Evolutionary conservation across 2,888 invertebrate genomes (phyloP), one percentile per base, ranked within the genome.

Genomic region (Polydrusus tereticollis): DNA sequence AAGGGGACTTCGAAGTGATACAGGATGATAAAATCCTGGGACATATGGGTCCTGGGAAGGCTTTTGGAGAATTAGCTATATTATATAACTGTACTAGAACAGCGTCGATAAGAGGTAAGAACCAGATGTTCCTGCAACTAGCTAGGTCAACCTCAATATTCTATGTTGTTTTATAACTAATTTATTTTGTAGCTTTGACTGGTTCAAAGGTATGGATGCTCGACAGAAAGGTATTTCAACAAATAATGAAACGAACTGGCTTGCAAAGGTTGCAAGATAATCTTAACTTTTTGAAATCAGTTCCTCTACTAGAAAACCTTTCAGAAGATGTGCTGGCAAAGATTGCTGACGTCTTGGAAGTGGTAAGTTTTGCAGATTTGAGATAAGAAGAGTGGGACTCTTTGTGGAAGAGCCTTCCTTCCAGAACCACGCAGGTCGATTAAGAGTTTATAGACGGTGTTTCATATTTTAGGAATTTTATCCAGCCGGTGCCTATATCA

Each of bases 51-150:
- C 87, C 91, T 0, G 92, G 92, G 4, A 87, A 89, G 87, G 86
- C 91, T 82, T 82, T 92, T 87, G 92, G 92, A 14, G 92, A 93
- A 82, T 84, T 93, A 62, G 92, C 92, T n/a, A 89, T 93, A 76
- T 85, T 93, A 3, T 93, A 93, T 85, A 92, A 93, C 83, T 93
- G 92, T 82, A 91, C 90, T 10, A 84, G 91, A 74, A 92, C 91
- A 2, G 91, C 91, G 1, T 90, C 90, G 1, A 90, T 92, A 55
- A 83, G 87, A 86, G 90, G 90, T 89, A 80, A 72, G 70, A 26
- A 26, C 26, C 7, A 26, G 4, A 5, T 26, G 3, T 26, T 26
- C 7, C 4, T 5, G 4, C 3, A 26, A 26, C 4, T 26, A 26
- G 3, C 4, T 26, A 26, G 26, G 5, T 36, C 5, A 7, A 36